phyloP scores from a whole-genome alignment of 30 jellyfish, hydroid and myxozoan species.

The Aurelia sp. region DNA sequence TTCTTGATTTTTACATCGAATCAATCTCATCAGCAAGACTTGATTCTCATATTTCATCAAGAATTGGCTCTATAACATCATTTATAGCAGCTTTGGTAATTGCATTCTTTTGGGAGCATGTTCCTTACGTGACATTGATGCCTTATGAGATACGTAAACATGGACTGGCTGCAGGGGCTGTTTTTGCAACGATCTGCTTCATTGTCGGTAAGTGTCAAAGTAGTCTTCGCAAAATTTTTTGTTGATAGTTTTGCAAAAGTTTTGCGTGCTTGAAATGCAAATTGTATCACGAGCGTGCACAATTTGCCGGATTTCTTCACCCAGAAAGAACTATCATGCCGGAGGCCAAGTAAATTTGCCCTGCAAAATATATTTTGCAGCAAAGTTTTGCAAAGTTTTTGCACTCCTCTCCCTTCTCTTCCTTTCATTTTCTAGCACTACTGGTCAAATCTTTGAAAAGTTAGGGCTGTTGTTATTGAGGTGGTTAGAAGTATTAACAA shows the following conservation, averaged over 20 bases:
- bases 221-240: not conserved
- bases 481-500: no score
- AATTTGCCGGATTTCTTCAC: no score
- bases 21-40: conserved; percentile 62
- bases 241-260: not conserved
- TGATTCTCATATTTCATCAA: conserved; percentile 60
- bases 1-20: conserved; percentile 81
- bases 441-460: no score
- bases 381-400: no score
- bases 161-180: conserved; percentile 84
- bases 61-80: conserved; percentile 61
- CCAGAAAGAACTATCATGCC: no score
- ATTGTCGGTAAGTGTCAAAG: conserved; percentile 42
- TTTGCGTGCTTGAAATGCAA: no score
- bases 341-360: no score
- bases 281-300: no score
- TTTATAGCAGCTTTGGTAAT: conserved; percentile 69
- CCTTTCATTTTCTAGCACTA: no score
- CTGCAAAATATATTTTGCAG: no score
- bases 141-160: conserved; percentile 63
- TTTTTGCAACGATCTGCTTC: conserved; percentile 69
- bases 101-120: conserved; percentile 76
- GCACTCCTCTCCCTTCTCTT: no score
- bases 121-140: conserved; percentile 46
- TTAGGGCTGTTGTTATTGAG: no score